These are phyloP conservation scores for Astur gentilis DNA, from an alignment of 2,113 vertebrate species.

Conservation along the genomic window DNA sequence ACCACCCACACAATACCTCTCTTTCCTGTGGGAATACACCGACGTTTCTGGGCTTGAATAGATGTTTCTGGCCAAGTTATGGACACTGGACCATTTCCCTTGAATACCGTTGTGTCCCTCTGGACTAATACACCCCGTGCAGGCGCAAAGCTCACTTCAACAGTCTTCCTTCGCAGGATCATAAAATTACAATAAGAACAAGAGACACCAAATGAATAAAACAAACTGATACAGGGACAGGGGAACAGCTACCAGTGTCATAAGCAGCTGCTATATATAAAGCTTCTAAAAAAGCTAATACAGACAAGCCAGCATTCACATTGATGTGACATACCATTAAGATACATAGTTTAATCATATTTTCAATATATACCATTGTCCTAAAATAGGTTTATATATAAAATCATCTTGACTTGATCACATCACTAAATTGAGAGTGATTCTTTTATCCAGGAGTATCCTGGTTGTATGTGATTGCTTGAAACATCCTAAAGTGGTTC, in stretches of 20 bases:
- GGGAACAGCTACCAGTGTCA: background rate
- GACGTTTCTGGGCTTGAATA: conserved; percentile 7
- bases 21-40: conserved; percentile 16
- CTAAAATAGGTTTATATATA: background rate
- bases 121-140: background rate
- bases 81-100: background rate
- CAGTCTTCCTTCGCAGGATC: background rate
- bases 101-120: background rate
- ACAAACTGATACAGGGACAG: background rate
- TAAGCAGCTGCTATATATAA: background rate
- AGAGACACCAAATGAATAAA: background rate
- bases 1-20: background rate
- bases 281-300: background rate
- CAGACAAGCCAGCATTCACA: background rate
- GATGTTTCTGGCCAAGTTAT: background rate
- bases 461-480: background rate
- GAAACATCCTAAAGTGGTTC: background rate
- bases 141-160: background rate
- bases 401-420: background rate
- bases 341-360: background rate
- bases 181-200: background rate
- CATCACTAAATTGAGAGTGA: background rate
- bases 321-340: background rate
- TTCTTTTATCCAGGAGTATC: background rate
- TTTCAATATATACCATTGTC: background rate